These are phyloP conservation scores for Eilema griseolum DNA, from an alignment of 2,888 invertebrate species.

Conservation along the genomic window DNA sequence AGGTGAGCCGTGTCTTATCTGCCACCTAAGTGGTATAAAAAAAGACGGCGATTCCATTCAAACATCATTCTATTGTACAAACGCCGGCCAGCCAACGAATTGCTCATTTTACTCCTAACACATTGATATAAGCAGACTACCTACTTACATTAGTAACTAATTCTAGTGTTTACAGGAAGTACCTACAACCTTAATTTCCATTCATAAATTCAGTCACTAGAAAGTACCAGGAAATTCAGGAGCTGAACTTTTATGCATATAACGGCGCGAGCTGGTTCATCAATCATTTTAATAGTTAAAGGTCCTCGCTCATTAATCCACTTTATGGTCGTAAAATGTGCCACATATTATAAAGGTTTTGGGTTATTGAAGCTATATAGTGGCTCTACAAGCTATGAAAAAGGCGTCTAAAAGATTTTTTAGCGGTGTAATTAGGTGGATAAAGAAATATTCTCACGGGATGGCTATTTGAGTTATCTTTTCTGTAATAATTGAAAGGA, in stretches of 20 bases:
- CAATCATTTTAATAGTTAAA: neutral
- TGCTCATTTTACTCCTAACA: too few species aligned
- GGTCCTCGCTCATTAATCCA: neutral
- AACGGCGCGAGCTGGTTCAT: neutral
- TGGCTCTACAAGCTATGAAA: neutral
- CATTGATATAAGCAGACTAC: too few species aligned
- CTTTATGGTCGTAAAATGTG: constrained; percentile 2
- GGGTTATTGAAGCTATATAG: neutral
- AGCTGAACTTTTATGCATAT: neutral
- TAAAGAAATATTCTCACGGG: neutral
- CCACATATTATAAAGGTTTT: neutral
- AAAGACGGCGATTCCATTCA: too few species aligned
- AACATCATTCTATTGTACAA: too few species aligned
- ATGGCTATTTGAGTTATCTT: neutral
- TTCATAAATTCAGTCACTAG: neutral
- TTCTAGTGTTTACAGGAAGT: neutral
- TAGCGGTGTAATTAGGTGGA: neutral
- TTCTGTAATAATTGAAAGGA: too few species aligned
- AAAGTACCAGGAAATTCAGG: constrained; percentile 1
- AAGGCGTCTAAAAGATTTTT: neutral
- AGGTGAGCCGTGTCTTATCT: too few species aligned
- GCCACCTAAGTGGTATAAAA: too few species aligned
- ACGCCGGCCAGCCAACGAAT: too few species aligned
- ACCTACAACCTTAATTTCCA: neutral
- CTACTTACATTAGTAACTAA: too few species aligned